Percentiles rank a stretch among this genome's conserved stretches.
phyloP scores from a whole-genome alignment of 2,113 vertebrate genomes.

The Xenopus laevis region DNA sequence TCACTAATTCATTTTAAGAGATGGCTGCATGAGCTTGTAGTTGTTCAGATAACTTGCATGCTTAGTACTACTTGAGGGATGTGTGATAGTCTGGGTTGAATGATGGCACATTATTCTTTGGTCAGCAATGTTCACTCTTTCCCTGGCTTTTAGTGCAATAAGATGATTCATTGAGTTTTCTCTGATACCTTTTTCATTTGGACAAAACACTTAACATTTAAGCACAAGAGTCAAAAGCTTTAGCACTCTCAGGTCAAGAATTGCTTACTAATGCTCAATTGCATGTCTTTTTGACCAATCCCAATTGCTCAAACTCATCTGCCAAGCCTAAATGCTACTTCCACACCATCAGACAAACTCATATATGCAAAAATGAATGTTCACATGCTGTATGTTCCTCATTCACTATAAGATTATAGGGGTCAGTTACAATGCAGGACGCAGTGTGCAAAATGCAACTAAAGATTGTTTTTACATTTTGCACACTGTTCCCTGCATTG shows the following conservation, averaged over 20 bases:
- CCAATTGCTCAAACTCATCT: too few relatives aligned
- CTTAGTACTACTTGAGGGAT: background rate
- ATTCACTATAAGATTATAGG: too few relatives aligned
- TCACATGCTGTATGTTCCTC: too few relatives aligned
- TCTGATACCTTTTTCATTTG: background rate
- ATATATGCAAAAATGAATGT: too few relatives aligned
- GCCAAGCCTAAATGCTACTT: background rate
- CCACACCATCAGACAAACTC: too few relatives aligned
- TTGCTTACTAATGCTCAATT: background rate
- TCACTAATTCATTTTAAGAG: conserved; percentile 10
- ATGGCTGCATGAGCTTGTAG: conserved; percentile 1
- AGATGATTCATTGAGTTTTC: background rate
- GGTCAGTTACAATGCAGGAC: too few relatives aligned
- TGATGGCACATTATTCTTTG: background rate
- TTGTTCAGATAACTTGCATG: background rate
- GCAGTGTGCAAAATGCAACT: too few relatives aligned
- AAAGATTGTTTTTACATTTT: too few relatives aligned
- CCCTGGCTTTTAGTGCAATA: background rate
- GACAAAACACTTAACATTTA: background rate
- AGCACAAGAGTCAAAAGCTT: background rate
- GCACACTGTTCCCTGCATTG: too few relatives aligned
- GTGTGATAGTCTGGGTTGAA: background rate
- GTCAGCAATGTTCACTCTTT: background rate
- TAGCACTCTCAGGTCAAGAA: background rate
- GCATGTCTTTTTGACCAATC: background rate